Conservation (phyloP, 23 tunicate species). For the Pegea sp. region DNA sequence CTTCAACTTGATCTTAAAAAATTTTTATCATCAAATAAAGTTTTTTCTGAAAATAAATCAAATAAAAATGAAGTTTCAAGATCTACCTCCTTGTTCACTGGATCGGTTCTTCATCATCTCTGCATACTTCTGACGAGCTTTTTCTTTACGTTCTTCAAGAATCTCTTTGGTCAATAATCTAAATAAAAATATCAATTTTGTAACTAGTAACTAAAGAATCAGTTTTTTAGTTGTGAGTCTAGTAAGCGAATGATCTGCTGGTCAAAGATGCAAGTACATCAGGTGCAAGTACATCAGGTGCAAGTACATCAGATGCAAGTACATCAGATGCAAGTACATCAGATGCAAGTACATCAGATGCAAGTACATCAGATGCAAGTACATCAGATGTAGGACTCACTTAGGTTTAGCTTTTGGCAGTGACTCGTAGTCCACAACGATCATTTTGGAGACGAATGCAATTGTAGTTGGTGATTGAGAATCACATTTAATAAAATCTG, state of each 20-base stretch:
- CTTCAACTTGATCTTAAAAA: neutral
- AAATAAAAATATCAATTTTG: neutral
- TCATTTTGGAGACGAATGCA: conserved; percentile 79
- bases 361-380: too few species aligned
- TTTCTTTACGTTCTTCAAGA: conserved; percentile 33
- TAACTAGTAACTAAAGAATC: too few species aligned
- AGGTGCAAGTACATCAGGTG: too few species aligned
- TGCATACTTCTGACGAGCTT: conserved; percentile 15
- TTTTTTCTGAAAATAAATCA: neutral
- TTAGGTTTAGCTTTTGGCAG: too few species aligned
- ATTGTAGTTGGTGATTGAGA: conserved; percentile 13
- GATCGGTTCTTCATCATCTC: conserved; percentile 3
- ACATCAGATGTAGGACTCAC: too few species aligned
- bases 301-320: too few species aligned
- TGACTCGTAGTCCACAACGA: conserved; percentile 23
- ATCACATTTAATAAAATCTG: conserved; percentile 63
- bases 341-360: too few species aligned
- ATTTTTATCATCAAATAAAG: neutral
- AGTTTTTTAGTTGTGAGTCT: too few species aligned
- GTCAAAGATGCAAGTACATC: too few species aligned
- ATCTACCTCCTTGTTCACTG: neutral
- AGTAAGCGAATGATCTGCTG: too few species aligned
- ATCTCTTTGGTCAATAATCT: conserved; percentile 50
- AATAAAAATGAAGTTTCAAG: neutral
- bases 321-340: too few species aligned